Conservation (phyloP, 1,140 invertebrate genomes). For the Leptinotarsa texana region DNA sequence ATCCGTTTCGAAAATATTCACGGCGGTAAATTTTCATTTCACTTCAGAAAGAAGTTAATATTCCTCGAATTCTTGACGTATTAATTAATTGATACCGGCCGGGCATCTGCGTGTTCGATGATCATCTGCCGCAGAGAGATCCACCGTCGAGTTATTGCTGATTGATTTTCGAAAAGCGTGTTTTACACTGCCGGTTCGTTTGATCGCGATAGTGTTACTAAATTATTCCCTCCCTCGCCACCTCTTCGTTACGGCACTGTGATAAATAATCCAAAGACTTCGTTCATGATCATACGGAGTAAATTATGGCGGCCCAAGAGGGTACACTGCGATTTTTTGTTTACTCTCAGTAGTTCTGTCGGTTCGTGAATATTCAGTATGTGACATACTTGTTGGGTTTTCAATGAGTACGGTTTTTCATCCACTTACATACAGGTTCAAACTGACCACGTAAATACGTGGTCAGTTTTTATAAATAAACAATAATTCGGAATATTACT, state of each 20-base stretch:
- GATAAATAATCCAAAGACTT: slow-evolving; percentile 30
- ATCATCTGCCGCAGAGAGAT: slow-evolving; percentile 21
- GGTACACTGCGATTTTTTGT: neutral
- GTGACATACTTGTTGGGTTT: neutral
- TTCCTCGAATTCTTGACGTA: too few species aligned
- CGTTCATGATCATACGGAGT: slow-evolving; percentile 34
- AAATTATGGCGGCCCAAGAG: slow-evolving; percentile 33
- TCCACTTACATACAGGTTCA: neutral
- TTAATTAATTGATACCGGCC: slow-evolving; percentile 11
- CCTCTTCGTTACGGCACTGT: slow-evolving; percentile 32
- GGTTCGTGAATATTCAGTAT: neutral
- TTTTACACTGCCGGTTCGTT: slow-evolving; percentile 47
- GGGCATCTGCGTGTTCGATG: slow-evolving; percentile 34
- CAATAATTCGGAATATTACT: too few species aligned
- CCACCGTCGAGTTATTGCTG: slow-evolving; percentile 47
- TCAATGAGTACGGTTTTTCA: neutral
- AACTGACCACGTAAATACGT: too few species aligned
- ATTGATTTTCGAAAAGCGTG: slow-evolving; percentile 48
- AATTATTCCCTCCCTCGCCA: slow-evolving; percentile 48
- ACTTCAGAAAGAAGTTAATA: too few species aligned
- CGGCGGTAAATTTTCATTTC: too few species aligned
- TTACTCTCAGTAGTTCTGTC: neutral
- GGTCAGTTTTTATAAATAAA: too few species aligned
- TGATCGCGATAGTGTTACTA: slow-evolving; percentile 46
- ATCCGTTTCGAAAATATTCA: too few species aligned